A percentile compares a stretch with the other conserved stretches of the same genome.
Conservation (phyloP, 1,140 invertebrate species). For the Coenobita brevimanus region DNA sequence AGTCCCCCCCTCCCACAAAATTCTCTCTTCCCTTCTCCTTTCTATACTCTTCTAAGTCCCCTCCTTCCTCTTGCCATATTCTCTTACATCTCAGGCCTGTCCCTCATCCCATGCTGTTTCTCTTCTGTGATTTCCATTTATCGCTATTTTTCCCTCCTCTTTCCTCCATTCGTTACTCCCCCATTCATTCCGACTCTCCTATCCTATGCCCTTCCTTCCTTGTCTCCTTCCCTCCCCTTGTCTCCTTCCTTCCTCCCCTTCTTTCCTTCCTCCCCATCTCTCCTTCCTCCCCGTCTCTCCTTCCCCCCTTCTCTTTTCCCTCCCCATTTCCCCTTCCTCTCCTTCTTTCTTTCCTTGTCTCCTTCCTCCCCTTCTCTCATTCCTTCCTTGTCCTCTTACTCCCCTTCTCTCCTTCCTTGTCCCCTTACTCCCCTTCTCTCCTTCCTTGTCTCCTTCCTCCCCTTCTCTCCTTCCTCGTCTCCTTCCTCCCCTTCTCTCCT, state of each 20-base stretch:
- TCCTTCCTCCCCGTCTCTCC: background rate
- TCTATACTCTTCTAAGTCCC: too few species aligned
- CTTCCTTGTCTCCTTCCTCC: background rate
- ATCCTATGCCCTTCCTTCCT: too few species aligned
- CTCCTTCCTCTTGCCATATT: too few species aligned
- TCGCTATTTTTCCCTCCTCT: too few species aligned
- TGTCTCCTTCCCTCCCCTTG: background rate
- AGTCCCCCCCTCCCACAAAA: too few species aligned
- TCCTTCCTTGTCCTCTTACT: background rate
- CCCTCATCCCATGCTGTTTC: too few species aligned
- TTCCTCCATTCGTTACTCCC: too few species aligned
- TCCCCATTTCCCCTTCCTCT: background rate
- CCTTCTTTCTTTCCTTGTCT: background rate
- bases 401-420: background rate
- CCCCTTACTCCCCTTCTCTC: background rate
- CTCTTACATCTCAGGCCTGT: too few species aligned
- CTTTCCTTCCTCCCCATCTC: background rate
- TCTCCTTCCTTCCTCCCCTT: background rate
- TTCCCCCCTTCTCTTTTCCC: background rate
- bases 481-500: background rate
- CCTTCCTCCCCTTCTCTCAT: background rate
- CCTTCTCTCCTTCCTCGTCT: too few species aligned
- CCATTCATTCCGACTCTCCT: too few species aligned
- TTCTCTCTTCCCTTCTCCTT: too few species aligned
- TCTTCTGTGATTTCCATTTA: too few species aligned